phyloP scores from a whole-genome alignment of 2,797 vertebrate genomes.

The Nyctibius grandis region DNA sequence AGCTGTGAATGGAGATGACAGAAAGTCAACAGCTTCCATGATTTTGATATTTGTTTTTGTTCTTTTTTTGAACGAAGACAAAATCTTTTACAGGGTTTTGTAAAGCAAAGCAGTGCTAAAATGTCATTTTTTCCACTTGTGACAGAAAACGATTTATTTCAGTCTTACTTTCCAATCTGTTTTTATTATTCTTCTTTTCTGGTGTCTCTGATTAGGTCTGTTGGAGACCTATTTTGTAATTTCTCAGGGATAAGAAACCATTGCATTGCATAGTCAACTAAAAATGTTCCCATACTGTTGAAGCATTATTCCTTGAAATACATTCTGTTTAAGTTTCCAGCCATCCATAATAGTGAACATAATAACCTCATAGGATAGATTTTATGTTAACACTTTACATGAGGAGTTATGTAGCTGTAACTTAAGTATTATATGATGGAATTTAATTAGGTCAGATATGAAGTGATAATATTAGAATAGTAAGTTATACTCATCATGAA shows the following conservation, averaged over 20 bases:
- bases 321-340: background rate
- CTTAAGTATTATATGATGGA: background rate
- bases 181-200: background rate
- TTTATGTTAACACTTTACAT: background rate
- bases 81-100: background rate
- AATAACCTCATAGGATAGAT: background rate
- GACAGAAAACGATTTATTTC: background rate
- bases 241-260: background rate
- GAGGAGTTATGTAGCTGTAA: background rate
- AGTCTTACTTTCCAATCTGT: background rate
- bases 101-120: background rate
- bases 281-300: background rate
- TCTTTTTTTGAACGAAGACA: background rate
- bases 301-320: background rate
- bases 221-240: background rate
- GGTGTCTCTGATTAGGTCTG: background rate
- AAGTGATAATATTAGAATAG: slow-evolving; percentile 27
- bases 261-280: background rate
- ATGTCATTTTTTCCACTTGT: background rate
- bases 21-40: background rate
- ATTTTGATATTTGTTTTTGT: background rate
- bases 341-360: background rate
- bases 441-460: slow-evolving; percentile 21
- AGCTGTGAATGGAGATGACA: background rate
- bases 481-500: background rate